Conservation (phyloP, 2,888 invertebrate genomes). For the Apotomis turbidana region DNA sequence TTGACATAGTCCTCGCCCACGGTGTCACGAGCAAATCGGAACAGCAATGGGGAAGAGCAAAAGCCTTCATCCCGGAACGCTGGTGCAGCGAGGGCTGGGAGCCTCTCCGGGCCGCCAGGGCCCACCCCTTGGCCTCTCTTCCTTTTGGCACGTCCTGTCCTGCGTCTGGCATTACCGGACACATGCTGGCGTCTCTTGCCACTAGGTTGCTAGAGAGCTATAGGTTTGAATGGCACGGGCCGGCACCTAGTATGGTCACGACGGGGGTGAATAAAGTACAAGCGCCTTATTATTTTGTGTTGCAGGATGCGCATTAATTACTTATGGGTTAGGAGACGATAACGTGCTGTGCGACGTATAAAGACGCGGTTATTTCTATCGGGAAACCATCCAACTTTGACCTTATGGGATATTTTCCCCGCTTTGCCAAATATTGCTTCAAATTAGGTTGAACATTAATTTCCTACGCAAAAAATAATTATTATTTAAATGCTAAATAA, state of each 20-base stretch:
- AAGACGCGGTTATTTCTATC: too few species aligned
- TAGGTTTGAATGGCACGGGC: constrained; percentile 78
- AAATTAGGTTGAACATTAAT: too few species aligned
- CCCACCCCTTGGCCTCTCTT: constrained; percentile 66
- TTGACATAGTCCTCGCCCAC: constrained; percentile 77
- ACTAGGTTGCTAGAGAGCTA: constrained; percentile 68
- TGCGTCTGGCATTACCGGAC: constrained; percentile 62
- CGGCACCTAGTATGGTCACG: constrained; percentile 61
- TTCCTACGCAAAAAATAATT: too few species aligned
- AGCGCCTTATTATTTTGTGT: constrained; percentile 72
- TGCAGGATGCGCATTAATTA: constrained; percentile 69
- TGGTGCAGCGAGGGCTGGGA: constrained; percentile 71
- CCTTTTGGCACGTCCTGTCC: constrained; percentile 75
- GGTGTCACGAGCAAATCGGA: constrained; percentile 72
- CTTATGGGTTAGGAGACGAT: not conserved
- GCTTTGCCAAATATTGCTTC: too few species aligned
- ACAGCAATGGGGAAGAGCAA: constrained; percentile 70
- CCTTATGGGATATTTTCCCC: too few species aligned
- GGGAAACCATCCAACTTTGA: too few species aligned
- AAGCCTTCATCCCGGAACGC: constrained; percentile 73
- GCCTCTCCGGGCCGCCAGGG: constrained; percentile 65
- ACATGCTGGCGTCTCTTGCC: constrained; percentile 64
- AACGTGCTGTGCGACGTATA: too few species aligned
- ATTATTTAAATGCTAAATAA: too few species aligned
- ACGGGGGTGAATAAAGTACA: constrained; percentile 71